phyloP scores from a whole-genome alignment of 2,113 vertebrate species.

The Dasypus novemcinctus region DNA sequence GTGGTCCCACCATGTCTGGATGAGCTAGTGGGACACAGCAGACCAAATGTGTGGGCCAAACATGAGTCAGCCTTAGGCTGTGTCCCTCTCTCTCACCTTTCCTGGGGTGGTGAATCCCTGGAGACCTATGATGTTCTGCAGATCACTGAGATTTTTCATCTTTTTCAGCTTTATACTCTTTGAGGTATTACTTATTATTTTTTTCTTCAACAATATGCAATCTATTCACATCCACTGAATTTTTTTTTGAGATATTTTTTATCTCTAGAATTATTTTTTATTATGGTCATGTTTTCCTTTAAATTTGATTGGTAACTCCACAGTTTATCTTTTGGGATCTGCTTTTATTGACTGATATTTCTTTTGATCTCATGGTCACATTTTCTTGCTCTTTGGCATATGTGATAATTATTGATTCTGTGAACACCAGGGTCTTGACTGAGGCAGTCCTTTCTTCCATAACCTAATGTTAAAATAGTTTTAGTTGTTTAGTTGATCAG shows the following conservation, averaged over 20 bases:
- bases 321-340: neutral
- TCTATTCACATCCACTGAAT: neutral
- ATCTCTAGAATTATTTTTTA: neutral
- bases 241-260: neutral
- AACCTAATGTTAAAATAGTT: no score
- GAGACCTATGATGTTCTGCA: neutral
- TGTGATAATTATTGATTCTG: neutral
- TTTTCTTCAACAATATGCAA: neutral
- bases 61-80: no score
- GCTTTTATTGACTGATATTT: neutral
- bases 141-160: neutral
- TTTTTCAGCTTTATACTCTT: neutral
- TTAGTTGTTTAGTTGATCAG: no score
- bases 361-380: neutral
- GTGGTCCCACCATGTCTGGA: no score
- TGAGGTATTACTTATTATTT: neutral
- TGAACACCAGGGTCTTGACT: no score
- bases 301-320: neutral
- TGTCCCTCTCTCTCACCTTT: no score
- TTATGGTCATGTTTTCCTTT: constrained; percentile 1
- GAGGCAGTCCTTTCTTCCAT: no score
- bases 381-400: neutral
- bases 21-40: no score
- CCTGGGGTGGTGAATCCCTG: no score
- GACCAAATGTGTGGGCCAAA: no score